Percentiles rank a stretch among this genome's conserved stretches.
phyloP scores from a whole-genome alignment of 2,888 invertebrate species.

The Brachylomia viminalis region DNA sequence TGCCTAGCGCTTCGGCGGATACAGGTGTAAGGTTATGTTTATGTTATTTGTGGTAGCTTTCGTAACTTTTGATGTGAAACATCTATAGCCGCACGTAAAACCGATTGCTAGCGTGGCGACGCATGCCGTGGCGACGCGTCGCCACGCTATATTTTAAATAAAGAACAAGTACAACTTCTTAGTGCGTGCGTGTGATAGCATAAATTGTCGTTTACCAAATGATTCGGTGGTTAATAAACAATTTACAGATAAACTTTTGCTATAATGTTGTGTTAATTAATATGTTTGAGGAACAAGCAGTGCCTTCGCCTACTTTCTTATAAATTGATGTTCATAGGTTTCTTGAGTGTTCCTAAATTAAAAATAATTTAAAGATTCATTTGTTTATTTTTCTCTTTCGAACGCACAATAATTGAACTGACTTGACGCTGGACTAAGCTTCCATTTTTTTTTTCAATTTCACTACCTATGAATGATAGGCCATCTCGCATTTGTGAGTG shows the following conservation, averaged over 20 bases:
- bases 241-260: background rate
- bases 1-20: too few relatives aligned
- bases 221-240: background rate
- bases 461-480: too few relatives aligned
- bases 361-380: background rate
- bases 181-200: conserved; percentile 6
- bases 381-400: background rate
- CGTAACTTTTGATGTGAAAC: too few relatives aligned
- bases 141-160: too few relatives aligned
- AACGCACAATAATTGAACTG: too few relatives aligned
- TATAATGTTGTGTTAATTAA: background rate
- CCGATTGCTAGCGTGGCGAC: too few relatives aligned
- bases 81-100: too few relatives aligned
- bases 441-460: too few relatives aligned
- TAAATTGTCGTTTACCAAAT: background rate
- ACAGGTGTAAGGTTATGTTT: too few relatives aligned
- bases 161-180: background rate
- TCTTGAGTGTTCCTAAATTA: background rate
- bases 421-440: background rate
- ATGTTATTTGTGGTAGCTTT: background rate
- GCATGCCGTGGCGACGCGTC: too few relatives aligned
- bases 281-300: background rate
- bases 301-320: background rate
- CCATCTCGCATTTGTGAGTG: background rate
- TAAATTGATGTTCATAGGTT: background rate